Conservation (phyloP, 1,140 invertebrate species). For the Lepidurus packardi region DNA sequence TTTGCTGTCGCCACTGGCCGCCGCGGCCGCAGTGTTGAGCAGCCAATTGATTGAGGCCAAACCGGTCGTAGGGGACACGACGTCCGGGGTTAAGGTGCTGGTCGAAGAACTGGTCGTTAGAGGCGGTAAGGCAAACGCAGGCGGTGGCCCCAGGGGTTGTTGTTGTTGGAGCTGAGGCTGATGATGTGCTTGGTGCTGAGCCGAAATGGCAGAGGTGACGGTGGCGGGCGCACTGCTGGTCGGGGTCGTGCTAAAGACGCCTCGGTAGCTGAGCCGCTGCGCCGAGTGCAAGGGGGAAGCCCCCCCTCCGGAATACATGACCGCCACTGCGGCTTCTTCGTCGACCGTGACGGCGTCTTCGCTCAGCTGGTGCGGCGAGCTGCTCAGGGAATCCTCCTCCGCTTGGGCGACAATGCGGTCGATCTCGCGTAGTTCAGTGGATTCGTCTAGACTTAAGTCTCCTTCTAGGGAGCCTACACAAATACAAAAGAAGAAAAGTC, state of each 20-base stretch:
- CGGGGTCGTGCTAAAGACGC: constrained; percentile 61
- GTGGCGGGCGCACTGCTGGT: constrained; percentile 43
- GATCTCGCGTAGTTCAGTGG: neutral
- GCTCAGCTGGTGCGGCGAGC: neutral
- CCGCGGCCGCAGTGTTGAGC: constrained; percentile 35
- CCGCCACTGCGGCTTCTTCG: neutral
- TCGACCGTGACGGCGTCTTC: neutral
- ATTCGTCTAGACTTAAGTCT: neutral
- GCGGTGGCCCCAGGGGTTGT: constrained; percentile 35
- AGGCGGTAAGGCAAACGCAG: constrained; percentile 32
- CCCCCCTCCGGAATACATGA: constrained; percentile 35
- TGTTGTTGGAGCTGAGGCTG: constrained; percentile 37
- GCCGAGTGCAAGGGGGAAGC: constrained; percentile 49
- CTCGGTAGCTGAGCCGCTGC: constrained; percentile 59
- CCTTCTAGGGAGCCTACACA: neutral
- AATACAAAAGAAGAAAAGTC: constrained; percentile 24
- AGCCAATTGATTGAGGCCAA: constrained; percentile 33
- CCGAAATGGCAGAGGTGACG: constrained; percentile 25
- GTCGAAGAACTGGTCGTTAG: constrained; percentile 38
- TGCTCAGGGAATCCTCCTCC: neutral
- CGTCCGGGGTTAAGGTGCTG: constrained; percentile 38
- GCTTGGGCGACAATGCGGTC: constrained; percentile 5
- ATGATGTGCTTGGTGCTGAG: constrained; percentile 30
- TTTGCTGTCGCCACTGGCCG: constrained; percentile 54
- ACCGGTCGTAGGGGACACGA: constrained; percentile 37